Evolutionary conservation across 1,140 invertebrate genomes (phyloP).

Genomic region (Drosophila malerkotliana): DNA sequence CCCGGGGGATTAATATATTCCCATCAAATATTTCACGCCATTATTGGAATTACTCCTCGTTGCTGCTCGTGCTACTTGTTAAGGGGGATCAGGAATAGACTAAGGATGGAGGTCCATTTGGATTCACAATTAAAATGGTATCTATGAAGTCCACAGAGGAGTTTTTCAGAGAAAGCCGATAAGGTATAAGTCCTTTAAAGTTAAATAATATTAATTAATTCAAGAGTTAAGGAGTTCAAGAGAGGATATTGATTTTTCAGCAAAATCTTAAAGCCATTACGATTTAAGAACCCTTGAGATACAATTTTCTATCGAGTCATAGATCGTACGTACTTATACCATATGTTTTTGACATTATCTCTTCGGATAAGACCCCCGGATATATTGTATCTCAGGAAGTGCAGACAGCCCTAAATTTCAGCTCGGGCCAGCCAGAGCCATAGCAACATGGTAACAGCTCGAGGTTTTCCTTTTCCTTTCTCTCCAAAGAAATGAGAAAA

Average conservation of each 20-base stretch:
- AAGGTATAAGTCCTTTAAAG: background rate
- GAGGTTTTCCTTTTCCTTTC: slow-evolving; percentile 25
- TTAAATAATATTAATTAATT: no score
- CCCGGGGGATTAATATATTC: slow-evolving; percentile 78
- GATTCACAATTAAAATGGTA: slow-evolving; percentile 32
- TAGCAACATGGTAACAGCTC: slow-evolving; percentile 52
- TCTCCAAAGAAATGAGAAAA: slow-evolving; percentile 1
- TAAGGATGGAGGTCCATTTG: slow-evolving; percentile 4
- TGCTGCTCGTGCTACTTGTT: slow-evolving; percentile 5
- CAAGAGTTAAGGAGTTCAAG: no score
- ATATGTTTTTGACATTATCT: slow-evolving; percentile 44
- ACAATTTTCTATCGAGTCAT: background rate
- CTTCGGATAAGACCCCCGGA: slow-evolving; percentile 8
- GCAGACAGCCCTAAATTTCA: slow-evolving; percentile 28
- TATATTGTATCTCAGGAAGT: slow-evolving; percentile 26
- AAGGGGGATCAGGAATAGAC: background rate
- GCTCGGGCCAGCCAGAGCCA: slow-evolving; percentile 23
- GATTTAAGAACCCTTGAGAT: background rate
- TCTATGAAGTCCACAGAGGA: slow-evolving; percentile 1
- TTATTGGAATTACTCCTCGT: slow-evolving; percentile 70
- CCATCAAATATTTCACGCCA: slow-evolving; percentile 82
- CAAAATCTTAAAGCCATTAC: background rate
- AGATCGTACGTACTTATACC: background rate
- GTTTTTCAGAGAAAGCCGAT: background rate
- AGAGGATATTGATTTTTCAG: background rate